These are phyloP conservation scores for Cephus pulcher DNA, from an alignment of 2,888 invertebrate species.

Conservation along the genomic window DNA sequence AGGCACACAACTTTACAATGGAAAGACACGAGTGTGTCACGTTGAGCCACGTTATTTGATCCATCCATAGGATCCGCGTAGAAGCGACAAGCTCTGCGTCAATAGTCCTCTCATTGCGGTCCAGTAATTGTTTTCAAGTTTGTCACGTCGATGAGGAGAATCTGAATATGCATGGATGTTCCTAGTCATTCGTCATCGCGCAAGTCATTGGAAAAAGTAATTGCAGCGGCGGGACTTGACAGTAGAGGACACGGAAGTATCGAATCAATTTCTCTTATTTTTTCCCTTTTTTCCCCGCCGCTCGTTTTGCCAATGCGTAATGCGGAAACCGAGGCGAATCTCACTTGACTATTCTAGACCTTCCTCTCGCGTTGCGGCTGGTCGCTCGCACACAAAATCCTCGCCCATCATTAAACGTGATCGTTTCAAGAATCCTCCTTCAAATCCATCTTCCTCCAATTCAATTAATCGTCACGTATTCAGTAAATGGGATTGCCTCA, in stretches of 20 bases:
- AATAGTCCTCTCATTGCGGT: conserved; percentile 23
- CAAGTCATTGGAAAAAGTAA: conserved; percentile 57
- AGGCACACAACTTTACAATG: too few relatives aligned
- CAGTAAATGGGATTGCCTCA: too few relatives aligned
- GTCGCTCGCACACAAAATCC: conserved; percentile 58
- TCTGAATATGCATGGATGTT: too few relatives aligned
- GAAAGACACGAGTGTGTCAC: too few relatives aligned
- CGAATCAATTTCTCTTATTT: conserved; percentile 20
- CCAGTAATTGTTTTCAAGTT: conserved; percentile 33
- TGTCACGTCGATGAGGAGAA: conserved; percentile 17
- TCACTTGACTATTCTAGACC: too few relatives aligned
- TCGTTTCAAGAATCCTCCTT: too few relatives aligned
- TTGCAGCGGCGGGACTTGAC: conserved; percentile 45
- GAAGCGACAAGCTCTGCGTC: too few relatives aligned
- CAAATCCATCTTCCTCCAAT: too few relatives aligned
- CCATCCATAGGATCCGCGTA: too few relatives aligned
- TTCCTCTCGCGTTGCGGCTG: conserved; percentile 57
- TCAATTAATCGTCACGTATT: too few relatives aligned
- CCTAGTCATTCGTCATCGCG: conserved; percentile 11
- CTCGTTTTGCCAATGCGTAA: conserved; percentile 20
- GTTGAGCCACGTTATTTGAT: too few relatives aligned
- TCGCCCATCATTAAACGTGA: conserved; percentile 42
- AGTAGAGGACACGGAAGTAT: conserved; percentile 26
- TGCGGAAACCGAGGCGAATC: neutral
- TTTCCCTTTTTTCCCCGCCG: conserved; percentile 17